Evolutionary conservation across 2,888 invertebrate species (phyloP).

Genomic region (Pyralis farinalis): DNA sequence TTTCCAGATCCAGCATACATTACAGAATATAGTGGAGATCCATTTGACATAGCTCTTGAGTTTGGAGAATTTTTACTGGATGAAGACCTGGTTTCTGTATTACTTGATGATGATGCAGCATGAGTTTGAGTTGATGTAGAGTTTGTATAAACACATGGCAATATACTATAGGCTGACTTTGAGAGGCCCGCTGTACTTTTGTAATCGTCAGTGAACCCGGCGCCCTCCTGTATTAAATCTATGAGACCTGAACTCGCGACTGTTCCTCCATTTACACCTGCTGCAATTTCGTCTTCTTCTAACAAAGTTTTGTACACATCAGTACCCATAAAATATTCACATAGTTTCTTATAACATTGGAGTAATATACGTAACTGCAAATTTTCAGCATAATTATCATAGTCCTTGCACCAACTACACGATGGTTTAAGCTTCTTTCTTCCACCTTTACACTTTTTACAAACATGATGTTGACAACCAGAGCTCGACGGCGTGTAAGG

Average conservation of each 20-base stretch:
- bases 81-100: conserved; percentile 47
- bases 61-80: conserved; percentile 60
- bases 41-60: conserved; percentile 62
- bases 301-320: conserved; percentile 84
- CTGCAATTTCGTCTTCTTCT: conserved; percentile 75
- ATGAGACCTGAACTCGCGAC: conserved; percentile 82
- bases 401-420: conserved; percentile 93
- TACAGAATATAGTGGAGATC: conserved; percentile 84
- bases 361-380: conserved; percentile 89
- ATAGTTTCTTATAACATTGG: conserved; percentile 94
- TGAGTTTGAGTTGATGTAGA: conserved; percentile 76
- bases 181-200: conserved; percentile 87
- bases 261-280: conserved; percentile 72
- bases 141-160: conserved; percentile 87
- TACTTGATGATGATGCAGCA: conserved; percentile 52
- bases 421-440: conserved; percentile 92
- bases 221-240: conserved; percentile 90
- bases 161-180: conserved; percentile 87
- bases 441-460: conserved; percentile 91
- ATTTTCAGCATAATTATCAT: conserved; percentile 90
- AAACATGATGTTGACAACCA: conserved; percentile 94
- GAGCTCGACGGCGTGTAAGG: conserved; percentile 90
- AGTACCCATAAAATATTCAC: conserved; percentile 89
- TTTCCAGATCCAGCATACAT: conserved; percentile 90
- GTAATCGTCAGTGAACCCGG: conserved; percentile 88